Base-by-base conservation (phyloP, 2,113 vertebrate genomes). In the Phalacrocorax pelagicus region DNA sequence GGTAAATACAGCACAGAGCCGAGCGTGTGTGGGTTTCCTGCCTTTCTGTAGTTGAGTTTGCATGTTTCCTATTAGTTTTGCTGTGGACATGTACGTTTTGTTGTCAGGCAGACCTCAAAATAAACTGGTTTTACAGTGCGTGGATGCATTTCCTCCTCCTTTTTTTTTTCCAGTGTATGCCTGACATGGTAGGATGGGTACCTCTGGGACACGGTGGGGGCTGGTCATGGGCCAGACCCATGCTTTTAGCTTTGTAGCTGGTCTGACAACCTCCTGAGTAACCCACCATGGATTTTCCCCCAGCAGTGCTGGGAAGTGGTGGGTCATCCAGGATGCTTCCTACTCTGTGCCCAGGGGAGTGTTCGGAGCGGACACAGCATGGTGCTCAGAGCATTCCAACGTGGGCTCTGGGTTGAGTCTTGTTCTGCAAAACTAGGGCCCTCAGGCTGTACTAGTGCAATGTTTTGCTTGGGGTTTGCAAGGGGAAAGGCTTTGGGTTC, bases 341-440 rank as follows among this genome's bases (percentile, higher is more conserved):
- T 10, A 5, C 0, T 1, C 29, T 0, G 0, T n/a, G 55, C 44
- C 65, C 8, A 3, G 46, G 46, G 34, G 2, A 26, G 12, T 1
- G 5, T 19, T 71, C 0, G 0, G 61, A 49, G 57, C 0, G 2
- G 63, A 11, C 2, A 4, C 2, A 2, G 23, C 0, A 0, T 1
- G 27, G 42, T 18, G 27, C 52, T 62, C 0, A 0, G 2, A 30
- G 40, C 1, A 2, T 23, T 40, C 21, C 32, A 5, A 8, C 1
- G 3, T 13, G 44, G 27, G 38, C 38, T 67, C n/a, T 11, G 77
- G 11, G 52, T 0, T 49, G 52, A 51, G 18, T 15, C 19, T 57
- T 36, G 13, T 9, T 10, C 9, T 22, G 40, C 44, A 69, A 34
- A 32, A 11, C 7, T 55, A 46, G 36, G 10, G 11, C 42, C 40